A percentile compares a stretch with the other conserved stretches of the same genome.
Conservation (phyloP, 2,888 invertebrate genomes). For the Cyrtodaria siliqua region DNA sequence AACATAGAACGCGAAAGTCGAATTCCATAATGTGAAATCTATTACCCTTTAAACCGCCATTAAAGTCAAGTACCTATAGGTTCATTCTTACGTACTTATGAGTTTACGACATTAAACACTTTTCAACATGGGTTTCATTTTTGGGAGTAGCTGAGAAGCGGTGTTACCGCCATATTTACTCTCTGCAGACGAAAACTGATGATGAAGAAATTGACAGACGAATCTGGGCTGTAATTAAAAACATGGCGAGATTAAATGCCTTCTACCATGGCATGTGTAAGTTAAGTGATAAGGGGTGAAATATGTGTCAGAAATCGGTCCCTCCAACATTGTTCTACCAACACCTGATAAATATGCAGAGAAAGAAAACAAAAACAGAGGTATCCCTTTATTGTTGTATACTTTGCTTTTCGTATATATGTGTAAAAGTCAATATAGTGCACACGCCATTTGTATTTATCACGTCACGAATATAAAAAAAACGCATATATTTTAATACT, state of each 20-base stretch:
- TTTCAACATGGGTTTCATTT: conserved; percentile 48
- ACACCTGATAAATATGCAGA: no score
- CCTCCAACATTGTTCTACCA: not conserved
- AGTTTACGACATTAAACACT: conserved; percentile 8
- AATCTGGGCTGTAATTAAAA: conserved; percentile 47
- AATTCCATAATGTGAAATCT: conserved; percentile 62
- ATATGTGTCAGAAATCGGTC: conserved; percentile 7
- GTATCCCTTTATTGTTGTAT: no score
- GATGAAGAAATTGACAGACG: conserved; percentile 26
- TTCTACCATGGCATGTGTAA: conserved; percentile 31
- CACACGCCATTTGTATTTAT: no score
- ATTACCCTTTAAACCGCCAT: conserved; percentile 71
- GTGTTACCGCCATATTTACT: conserved; percentile 1
- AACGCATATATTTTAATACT: no score
- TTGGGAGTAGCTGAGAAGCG: conserved; percentile 7
- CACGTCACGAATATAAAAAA: no score
- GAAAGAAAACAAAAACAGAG: no score
- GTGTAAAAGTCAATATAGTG: no score
- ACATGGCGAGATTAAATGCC: conserved; percentile 54
- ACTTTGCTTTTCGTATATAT: no score
- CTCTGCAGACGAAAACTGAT: conserved; percentile 17
- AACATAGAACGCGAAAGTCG: conserved; percentile 26
- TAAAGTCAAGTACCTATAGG: conserved; percentile 48
- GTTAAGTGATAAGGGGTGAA: conserved; percentile 44
- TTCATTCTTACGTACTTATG: not conserved